A percentile compares a stretch with the other conserved stretches of the same genome.
These are phyloP conservation scores for Thalassarche chlororhynchos DNA, from an alignment of 2,113 vertebrate species.

Conservation along the genomic window DNA sequence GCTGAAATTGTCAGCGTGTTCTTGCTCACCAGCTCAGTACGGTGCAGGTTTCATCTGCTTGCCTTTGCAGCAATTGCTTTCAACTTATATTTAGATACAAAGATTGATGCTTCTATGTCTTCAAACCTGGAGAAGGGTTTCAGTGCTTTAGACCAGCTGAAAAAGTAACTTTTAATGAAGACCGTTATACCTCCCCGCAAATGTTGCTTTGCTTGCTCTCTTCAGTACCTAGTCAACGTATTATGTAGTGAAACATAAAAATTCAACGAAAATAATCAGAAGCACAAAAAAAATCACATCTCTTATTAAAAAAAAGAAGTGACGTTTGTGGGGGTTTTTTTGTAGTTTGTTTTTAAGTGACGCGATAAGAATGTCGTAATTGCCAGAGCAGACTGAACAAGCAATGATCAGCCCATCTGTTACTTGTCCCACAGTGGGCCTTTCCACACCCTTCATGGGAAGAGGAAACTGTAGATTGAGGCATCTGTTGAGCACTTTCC, in stretches of 20 bases:
- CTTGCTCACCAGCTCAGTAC: background rate
- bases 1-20: background rate
- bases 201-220: background rate
- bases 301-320: no score
- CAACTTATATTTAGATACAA: background rate
- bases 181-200: background rate
- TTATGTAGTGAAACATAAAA: background rate
- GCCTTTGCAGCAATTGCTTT: background rate
- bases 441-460: background rate
- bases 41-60: background rate
- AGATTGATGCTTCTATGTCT: background rate
- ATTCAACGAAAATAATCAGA: background rate
- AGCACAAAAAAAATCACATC: background rate
- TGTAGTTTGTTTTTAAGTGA: background rate
- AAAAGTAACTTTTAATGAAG: background rate
- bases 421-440: no score
- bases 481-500: background rate
- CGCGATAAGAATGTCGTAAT: fast-evolving
- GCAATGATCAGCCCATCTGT: background rate
- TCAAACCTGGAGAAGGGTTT: background rate
- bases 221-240: no score
- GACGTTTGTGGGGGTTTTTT: background rate
- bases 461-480: background rate
- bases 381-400: background rate
- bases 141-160: background rate